A percentile compares a stretch with the other conserved stretches of the same genome.
Conservation (phyloP, 2,797 vertebrate species). For the Carcharodon carcharias region DNA sequence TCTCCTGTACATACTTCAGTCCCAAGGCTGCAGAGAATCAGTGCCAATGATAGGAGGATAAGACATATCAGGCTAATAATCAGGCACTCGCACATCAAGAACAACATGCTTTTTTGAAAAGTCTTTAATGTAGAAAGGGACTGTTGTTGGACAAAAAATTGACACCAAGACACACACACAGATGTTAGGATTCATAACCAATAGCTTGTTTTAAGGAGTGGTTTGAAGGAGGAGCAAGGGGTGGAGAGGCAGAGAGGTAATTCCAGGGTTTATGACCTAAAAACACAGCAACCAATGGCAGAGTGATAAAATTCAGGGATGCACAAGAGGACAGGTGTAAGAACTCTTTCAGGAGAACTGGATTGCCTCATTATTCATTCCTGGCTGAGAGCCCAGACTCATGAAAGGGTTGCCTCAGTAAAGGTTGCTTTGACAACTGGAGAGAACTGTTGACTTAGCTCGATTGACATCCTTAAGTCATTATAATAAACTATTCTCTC, state of each 20-base stretch:
- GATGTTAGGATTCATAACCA: not conserved
- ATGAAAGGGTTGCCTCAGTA: too few relatives aligned
- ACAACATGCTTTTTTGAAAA: too few relatives aligned
- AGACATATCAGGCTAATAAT: not conserved
- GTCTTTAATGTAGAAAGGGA: not conserved
- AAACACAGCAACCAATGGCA: not conserved
- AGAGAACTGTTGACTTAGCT: too few relatives aligned
- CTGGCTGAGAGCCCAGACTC: too few relatives aligned
- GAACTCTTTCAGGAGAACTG: not conserved
- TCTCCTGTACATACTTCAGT: not conserved
- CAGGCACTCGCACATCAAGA: not conserved
- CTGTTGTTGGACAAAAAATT: not conserved
- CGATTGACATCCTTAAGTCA: too few relatives aligned
- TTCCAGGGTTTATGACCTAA: not conserved
- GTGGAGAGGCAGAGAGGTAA: not conserved
- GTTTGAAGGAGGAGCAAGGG: not conserved
- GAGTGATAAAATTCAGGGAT: not conserved
- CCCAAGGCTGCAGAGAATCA: not conserved
- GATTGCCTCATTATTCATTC: not conserved
- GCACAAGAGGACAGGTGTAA: not conserved
- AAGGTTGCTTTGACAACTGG: too few relatives aligned
- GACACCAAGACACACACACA: not conserved
- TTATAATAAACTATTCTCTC: too few relatives aligned
- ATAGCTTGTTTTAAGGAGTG: not conserved
- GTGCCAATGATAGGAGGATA: not conserved